A percentile compares a stretch with the other conserved stretches of the same genome.
Conservation (phyloP, 23 tunicate species). For the Trididemnum miniatum region DNA sequence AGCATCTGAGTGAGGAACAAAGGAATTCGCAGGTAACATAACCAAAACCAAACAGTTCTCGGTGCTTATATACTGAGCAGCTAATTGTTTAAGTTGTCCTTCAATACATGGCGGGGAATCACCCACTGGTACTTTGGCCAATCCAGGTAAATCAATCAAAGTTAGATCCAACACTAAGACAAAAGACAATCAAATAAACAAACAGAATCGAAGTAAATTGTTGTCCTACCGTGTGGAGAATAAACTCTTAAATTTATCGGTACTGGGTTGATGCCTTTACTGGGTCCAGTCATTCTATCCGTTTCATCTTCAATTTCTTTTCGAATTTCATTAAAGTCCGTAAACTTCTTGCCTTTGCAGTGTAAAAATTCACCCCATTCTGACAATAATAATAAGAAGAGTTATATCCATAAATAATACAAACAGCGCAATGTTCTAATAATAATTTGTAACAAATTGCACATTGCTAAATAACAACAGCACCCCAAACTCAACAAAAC, state of each 20-base stretch:
- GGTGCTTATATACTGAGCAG: slow-evolving; percentile 78
- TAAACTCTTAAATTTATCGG: slow-evolving; percentile 92
- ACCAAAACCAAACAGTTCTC: slow-evolving; percentile 96
- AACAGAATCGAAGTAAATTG: too few relatives aligned
- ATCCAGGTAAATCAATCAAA: slow-evolving; percentile 98
- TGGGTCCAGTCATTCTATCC: slow-evolving; percentile 98
- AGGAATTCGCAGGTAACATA: slow-evolving; percentile 98
- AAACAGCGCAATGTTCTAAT: too few relatives aligned
- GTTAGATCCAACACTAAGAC: slow-evolving; percentile 82
- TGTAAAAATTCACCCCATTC: slow-evolving; percentile 99
- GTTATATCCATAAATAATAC: too few relatives aligned
- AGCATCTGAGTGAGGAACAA: slow-evolving; percentile 98
- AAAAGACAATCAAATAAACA: background rate
- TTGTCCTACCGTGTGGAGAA: slow-evolving; percentile 81
- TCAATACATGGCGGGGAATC: slow-evolving; percentile 98
- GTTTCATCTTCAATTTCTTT: slow-evolving; percentile 99
- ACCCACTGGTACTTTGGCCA: slow-evolving; percentile 99
- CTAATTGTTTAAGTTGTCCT: slow-evolving; percentile 88
- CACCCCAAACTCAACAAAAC: too few relatives aligned
- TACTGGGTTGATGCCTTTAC: slow-evolving; percentile 92
- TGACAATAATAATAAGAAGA: too few relatives aligned
- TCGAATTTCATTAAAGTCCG: slow-evolving; percentile 89
- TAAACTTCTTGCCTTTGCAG: slow-evolving; percentile 96
- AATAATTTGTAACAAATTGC: background rate
- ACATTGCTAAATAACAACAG: background rate